A percentile compares a stretch with the other conserved stretches of the same genome.
These are phyloP conservation scores for Sebastes diaconus DNA, from an alignment of 2,797 vertebrate species.

Conservation along the genomic window DNA sequence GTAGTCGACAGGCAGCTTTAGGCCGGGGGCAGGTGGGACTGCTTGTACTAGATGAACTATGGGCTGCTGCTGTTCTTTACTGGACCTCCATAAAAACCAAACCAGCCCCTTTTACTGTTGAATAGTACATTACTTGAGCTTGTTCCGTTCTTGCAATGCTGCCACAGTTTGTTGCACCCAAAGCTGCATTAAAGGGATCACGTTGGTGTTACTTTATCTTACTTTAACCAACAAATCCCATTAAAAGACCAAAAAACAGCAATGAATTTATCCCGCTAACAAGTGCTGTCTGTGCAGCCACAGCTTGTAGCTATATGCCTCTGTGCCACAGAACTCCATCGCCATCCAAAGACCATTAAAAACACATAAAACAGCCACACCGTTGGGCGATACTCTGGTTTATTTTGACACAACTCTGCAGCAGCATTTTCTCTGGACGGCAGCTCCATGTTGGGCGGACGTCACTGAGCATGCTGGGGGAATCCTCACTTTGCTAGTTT, in stretches of 20 bases:
- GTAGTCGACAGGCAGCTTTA: constrained; percentile 77
- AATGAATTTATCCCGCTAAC: constrained; percentile 39
- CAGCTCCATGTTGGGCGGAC: constrained; percentile 2
- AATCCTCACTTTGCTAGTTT: constrained; percentile 32
- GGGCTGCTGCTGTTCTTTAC: constrained; percentile 59
- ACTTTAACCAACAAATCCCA: constrained; percentile 18
- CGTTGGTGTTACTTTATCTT: constrained; percentile 1
- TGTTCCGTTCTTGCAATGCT: constrained; percentile 16
- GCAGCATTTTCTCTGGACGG: constrained; percentile 24
- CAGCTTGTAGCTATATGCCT: constrained; percentile 19
- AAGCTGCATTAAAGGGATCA: constrained; percentile 24
- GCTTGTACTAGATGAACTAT: constrained; percentile 70
- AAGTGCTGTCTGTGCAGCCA: constrained; percentile 32
- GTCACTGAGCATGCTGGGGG: not conserved
- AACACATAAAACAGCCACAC: constrained; percentile 35
- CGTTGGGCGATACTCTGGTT: constrained; percentile 18
- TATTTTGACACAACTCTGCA: constrained; percentile 27
- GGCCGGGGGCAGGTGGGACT: constrained; percentile 70
- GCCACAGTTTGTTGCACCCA: constrained; percentile 25
- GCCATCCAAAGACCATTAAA: constrained; percentile 45
- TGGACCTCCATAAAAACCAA: constrained; percentile 55
- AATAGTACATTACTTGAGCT: constrained; percentile 31
- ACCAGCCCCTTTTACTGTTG: constrained; percentile 32
- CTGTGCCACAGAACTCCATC: constrained; percentile 31
- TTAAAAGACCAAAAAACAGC: constrained; percentile 23